Evolutionary conservation across 2,888 invertebrate species (phyloP).

Genomic region (Hypomecis atomaria): DNA sequence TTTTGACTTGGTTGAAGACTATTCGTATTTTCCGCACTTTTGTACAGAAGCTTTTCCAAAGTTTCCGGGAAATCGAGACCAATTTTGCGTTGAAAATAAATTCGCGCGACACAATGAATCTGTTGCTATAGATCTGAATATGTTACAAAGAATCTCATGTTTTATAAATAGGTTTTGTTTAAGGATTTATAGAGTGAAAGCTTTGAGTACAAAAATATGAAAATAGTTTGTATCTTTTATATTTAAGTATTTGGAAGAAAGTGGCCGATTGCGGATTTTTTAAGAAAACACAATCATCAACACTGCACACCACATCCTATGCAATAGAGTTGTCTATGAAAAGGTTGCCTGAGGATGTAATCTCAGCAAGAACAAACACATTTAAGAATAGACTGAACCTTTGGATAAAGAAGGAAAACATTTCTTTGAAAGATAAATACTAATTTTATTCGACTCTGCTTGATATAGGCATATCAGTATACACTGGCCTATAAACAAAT

Average conservation of each 20-base stretch:
- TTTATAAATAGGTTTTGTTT: slow-evolving; percentile 76
- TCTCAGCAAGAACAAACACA: too few relatives aligned
- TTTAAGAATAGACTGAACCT: too few relatives aligned
- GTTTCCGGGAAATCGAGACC: slow-evolving; percentile 68
- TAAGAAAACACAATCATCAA: too few relatives aligned
- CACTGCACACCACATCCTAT: too few relatives aligned
- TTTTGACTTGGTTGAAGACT: slow-evolving; percentile 78
- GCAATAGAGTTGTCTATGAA: too few relatives aligned
- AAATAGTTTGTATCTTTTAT: slow-evolving; percentile 2
- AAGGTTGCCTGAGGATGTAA: too few relatives aligned
- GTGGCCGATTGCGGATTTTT: slow-evolving; percentile 1
- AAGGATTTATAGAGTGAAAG: slow-evolving; percentile 69
- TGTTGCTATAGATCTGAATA: slow-evolving; percentile 66
- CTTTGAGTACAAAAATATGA: slow-evolving; percentile 37
- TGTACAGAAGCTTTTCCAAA: slow-evolving; percentile 90
- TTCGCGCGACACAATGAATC: slow-evolving; percentile 61
- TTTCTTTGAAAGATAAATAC: too few relatives aligned
- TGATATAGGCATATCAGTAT: too few relatives aligned
- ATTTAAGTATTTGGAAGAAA: neutral
- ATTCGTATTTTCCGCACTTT: slow-evolving; percentile 90
- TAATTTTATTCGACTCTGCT: too few relatives aligned
- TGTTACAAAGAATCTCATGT: slow-evolving; percentile 73
- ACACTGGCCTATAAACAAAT: too few relatives aligned
- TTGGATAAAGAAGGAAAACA: too few relatives aligned
- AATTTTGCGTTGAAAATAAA: slow-evolving; percentile 59